These are phyloP conservation scores for Darevskia nairensis DNA, from an alignment of 2,797 vertebrate species.

Conservation along the genomic window DNA sequence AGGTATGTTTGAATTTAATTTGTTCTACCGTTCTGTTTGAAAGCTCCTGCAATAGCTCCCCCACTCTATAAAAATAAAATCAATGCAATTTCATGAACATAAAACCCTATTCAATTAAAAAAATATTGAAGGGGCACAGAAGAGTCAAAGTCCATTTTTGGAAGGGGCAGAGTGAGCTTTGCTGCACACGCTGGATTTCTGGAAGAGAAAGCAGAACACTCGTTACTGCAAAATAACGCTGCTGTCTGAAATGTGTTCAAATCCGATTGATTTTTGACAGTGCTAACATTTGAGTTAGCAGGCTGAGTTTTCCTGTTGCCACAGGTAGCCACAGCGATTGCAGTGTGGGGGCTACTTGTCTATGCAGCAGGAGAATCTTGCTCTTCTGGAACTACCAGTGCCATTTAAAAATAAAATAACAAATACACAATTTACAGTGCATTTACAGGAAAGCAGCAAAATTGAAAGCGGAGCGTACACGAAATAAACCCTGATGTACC, in stretches of 20 bases:
- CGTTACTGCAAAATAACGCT: background rate
- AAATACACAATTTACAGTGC: background rate
- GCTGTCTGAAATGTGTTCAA: background rate
- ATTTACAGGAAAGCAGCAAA: background rate
- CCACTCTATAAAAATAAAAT: background rate
- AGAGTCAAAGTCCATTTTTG: background rate
- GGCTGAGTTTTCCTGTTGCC: background rate
- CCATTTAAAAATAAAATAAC: background rate
- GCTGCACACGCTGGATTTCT: background rate
- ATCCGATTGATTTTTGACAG: background rate
- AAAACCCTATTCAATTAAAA: too few species aligned
- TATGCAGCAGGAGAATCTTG: background rate
- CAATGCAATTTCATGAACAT: background rate
- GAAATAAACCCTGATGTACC: background rate
- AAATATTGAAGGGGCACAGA: background rate
- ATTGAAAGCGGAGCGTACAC: background rate
- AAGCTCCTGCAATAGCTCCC: background rate
- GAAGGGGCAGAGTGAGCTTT: background rate
- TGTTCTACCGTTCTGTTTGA: background rate
- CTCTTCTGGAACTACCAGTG: background rate
- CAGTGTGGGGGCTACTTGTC: background rate
- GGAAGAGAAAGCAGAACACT: background rate
- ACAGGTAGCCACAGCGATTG: background rate
- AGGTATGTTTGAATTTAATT: background rate
- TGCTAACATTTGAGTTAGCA: background rate